Evolutionary conservation across 64 coral and sea anemone species (phyloP), one percentile per base, ranked within the genome.

Genomic region (Dendronephthya gigantea): DNA sequence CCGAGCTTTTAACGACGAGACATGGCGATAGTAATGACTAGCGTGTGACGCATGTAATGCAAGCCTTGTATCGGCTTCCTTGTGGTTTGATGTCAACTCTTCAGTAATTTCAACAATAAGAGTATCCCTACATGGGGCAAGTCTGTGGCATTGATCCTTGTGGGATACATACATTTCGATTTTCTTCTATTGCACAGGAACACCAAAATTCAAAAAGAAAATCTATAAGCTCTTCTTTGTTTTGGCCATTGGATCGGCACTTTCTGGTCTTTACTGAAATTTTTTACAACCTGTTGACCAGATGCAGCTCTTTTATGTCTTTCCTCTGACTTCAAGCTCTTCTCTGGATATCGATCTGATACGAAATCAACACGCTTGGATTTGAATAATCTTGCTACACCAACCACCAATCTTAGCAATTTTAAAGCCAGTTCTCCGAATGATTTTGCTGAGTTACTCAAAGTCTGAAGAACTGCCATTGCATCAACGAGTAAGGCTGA

Each of bases 361-460:
- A 74, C 11, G 33, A 74, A 74, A 74, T 74, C 68, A 74, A 74
- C 68, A 30, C 68, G 68, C 33, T 27, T 30, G 68, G 68, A 74
- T 12, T 74, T 27, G 68, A 27, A 35, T 30, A 11, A 35, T 35
- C 11, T 74, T 74, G 68, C 68, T 35, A 74, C 9, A 27, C 33
- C 17, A 27, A 74, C 33, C 2, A 74, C n/a, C 68, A 74, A 5
- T 74, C n/a, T 30, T 30, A 74, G 68, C n/a, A 74, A 30, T 74
- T 74, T 35, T 27, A 30, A 27, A 74, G 68, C 68, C n/a, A 74
- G 68, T 30, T 74, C 68, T 27, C 68, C 68, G 33, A 74, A 28
- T 27, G 68, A 30, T 74, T 74, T 74, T 27, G 68, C 68, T 30
- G n/a, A 74, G 2, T 74, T 74, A 11, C n/a, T 74, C 33, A 74